Conservation (phyloP, 2,797 vertebrate genomes). For the Coregonus suidteri region DNA sequence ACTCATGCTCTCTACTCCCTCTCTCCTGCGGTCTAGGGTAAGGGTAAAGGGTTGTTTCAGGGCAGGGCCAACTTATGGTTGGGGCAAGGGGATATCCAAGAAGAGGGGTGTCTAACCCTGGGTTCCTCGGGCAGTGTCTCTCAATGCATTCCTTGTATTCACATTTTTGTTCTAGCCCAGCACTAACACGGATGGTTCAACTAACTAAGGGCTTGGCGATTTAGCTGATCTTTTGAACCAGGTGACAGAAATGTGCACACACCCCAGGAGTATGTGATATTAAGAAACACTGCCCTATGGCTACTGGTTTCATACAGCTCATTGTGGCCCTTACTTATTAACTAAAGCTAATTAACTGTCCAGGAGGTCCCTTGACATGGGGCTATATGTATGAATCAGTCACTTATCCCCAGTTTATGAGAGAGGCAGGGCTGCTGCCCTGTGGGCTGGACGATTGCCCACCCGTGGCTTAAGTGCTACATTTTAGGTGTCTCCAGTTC, state of each 20-base stretch:
- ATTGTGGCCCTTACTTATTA: constrained; percentile 6
- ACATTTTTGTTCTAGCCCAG: not conserved
- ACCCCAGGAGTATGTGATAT: not conserved
- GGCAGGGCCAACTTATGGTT: not conserved
- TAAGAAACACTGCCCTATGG: not conserved
- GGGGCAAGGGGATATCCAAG: not conserved
- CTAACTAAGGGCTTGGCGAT: not conserved
- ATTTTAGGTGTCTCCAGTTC: constrained; percentile 62
- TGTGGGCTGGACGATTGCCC: constrained; percentile 48
- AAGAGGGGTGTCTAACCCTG: not conserved
- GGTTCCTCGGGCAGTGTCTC: not conserved
- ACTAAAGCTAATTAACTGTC: constrained; percentile 7
- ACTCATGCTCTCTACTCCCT: not conserved
- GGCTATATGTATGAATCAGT: constrained; percentile 35
- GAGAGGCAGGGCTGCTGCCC: constrained; percentile 46
- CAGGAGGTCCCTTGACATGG: constrained; percentile 6
- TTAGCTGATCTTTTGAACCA: not conserved
- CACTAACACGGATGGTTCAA: not conserved
- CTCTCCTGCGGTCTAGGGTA: not conserved
- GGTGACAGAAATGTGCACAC: not conserved
- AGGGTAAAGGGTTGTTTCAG: not conserved
- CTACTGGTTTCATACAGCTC: not conserved
- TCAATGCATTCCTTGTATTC: not conserved
- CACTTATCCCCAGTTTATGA: constrained; percentile 4
- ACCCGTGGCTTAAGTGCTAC: constrained; percentile 60